Evolutionary conservation across 2,888 invertebrate species (phyloP).

Genomic region (Hyalella azteca): DNA sequence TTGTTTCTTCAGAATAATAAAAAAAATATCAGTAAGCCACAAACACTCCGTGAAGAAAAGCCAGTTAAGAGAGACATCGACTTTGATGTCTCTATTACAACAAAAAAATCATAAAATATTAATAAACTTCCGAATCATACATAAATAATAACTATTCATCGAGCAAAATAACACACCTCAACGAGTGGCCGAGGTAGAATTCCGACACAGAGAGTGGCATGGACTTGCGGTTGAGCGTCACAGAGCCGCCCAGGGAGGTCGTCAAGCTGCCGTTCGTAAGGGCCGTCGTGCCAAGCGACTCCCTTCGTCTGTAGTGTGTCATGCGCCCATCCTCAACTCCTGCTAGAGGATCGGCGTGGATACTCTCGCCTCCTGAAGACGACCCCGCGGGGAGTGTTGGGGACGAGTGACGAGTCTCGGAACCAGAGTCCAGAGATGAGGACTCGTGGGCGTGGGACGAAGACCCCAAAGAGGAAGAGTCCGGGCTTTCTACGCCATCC

Average conservation of each 20-base stretch:
- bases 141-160: too few relatives aligned
- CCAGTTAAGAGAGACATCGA: too few relatives aligned
- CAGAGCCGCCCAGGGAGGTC: not conserved
- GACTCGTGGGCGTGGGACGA: constrained; percentile 57
- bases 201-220: constrained; percentile 21
- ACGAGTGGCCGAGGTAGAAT: constrained; percentile 2
- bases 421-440: constrained; percentile 55
- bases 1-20: too few relatives aligned
- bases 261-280: not conserved
- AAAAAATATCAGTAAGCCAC: too few relatives aligned
- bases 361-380: not conserved
- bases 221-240: not conserved
- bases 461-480: constrained; percentile 57
- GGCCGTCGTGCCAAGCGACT: constrained; percentile 3
- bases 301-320: not conserved
- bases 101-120: too few relatives aligned
- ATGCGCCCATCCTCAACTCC: not conserved
- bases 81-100: too few relatives aligned
- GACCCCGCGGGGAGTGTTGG: constrained; percentile 47
- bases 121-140: too few relatives aligned
- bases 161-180: constrained; percentile 11
- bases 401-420: constrained; percentile 55
- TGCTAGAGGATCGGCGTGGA: not conserved
- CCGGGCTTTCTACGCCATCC: constrained; percentile 58
- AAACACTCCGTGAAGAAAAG: too few relatives aligned